Percentiles rank a stretch among this genome's conserved stretches.
Evolutionary conservation across 2,113 vertebrate species (phyloP).

Genomic region (Phylloscopus whistleri): DNA sequence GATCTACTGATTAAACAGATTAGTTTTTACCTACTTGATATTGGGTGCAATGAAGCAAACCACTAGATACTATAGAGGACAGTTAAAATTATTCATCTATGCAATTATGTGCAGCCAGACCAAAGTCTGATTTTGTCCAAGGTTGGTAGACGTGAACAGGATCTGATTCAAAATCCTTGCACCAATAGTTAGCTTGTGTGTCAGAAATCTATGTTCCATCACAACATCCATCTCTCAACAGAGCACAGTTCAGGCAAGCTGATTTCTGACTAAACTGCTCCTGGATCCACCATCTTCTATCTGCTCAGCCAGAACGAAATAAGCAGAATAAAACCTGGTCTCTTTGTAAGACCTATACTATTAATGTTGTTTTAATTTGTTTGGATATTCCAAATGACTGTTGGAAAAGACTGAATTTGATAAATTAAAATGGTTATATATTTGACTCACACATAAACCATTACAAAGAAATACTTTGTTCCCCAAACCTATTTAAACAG

Average conservation of each 20-base stretch:
- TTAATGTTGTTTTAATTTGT: not conserved
- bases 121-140: not conserved
- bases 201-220: not conserved
- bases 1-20: not conserved
- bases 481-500: not conserved
- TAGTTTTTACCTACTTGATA: not conserved
- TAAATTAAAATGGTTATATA: not conserved
- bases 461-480: not conserved
- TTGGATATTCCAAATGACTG: not conserved
- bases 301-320: not conserved
- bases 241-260: not conserved
- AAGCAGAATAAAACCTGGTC: not conserved
- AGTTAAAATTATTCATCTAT: not conserved
- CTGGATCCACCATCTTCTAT: not conserved
- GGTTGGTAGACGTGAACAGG: not conserved
- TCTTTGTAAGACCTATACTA: not conserved
- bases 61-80: not conserved
- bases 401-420: not conserved
- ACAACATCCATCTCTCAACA: not conserved
- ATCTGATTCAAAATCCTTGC: not conserved
- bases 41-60: not conserved
- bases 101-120: not conserved
- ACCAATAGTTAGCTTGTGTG: not conserved
- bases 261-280: not conserved
- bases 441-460: not conserved